phyloP scores from a whole-genome alignment of 2,888 invertebrate species.

The Chaetoderma sp. region DNA sequence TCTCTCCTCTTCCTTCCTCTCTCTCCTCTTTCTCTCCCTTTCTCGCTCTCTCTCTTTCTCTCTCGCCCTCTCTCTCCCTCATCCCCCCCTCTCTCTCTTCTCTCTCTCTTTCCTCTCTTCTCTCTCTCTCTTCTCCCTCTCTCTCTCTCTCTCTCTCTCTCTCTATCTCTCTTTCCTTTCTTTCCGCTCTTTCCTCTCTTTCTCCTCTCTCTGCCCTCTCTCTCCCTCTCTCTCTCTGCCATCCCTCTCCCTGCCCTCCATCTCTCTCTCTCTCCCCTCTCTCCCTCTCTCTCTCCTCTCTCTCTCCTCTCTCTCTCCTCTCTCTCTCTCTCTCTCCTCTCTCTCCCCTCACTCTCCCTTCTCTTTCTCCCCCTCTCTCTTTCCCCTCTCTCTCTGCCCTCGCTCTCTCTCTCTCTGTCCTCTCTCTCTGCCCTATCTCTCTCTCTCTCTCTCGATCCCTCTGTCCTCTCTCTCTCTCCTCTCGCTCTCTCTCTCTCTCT shows the following conservation, averaged over 20 bases:
- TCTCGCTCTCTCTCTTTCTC: too few species aligned
- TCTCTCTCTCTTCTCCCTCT: conserved; percentile 3
- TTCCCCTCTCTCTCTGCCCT: neutral
- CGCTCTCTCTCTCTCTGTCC: too few species aligned
- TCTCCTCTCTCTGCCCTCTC: too few species aligned
- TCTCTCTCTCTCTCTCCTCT: conserved; percentile 7
- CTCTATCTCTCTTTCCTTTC: too few species aligned
- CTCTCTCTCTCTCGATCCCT: too few species aligned
- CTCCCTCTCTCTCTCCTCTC: conserved; percentile 15
- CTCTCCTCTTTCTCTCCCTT: too few species aligned
- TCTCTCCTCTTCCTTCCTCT: conserved; percentile 11
- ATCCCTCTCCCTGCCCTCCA: neutral
- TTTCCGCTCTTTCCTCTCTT: conserved; percentile 3
- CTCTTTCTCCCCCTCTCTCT: too few species aligned
- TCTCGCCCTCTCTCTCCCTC: too few species aligned
- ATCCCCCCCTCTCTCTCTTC: too few species aligned
- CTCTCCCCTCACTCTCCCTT: too few species aligned
- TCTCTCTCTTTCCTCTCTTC: neutral
- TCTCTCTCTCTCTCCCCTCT: conserved; percentile 9
- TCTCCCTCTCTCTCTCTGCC: neutral
- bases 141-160: neutral
- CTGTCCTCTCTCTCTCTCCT: too few species aligned
- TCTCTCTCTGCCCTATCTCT: too few species aligned
- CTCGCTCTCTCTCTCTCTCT: neutral
- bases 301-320: neutral